Evolutionary conservation across 1,140 invertebrate species (phyloP).

Genomic region (silkworm (Bombyx mori)): ASM3026992v2 NC_085114.1:16032001-16032500

Average conservation of each 20-base stretch:
- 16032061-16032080: conserved; percentile 50
- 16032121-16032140: too few species aligned
- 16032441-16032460: conserved; percentile 12
- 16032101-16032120: too few species aligned
- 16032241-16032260: too few species aligned
- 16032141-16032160: too few species aligned
- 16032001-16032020: conserved; percentile 82
- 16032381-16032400: conserved; percentile 4
- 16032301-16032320: not conserved
- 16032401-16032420: conserved; percentile 5
- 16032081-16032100: too few species aligned
- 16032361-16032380: conserved; percentile 4
- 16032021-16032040: conserved; percentile 82
- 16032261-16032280: too few species aligned
- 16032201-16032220: too few species aligned
- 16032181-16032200: too few species aligned
- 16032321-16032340: not conserved
- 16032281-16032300: not conserved
- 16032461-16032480: conserved; percentile 72
- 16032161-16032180: too few species aligned
- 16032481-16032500: conserved; percentile 82
- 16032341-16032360: conserved; percentile 1
- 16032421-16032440: conserved; percentile 3
- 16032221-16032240: too few species aligned
- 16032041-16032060: conserved; percentile 78